These are phyloP conservation scores for Drosophila carrolli DNA, from an alignment of 1,140 invertebrate species.

Conservation along the genomic window DNA sequence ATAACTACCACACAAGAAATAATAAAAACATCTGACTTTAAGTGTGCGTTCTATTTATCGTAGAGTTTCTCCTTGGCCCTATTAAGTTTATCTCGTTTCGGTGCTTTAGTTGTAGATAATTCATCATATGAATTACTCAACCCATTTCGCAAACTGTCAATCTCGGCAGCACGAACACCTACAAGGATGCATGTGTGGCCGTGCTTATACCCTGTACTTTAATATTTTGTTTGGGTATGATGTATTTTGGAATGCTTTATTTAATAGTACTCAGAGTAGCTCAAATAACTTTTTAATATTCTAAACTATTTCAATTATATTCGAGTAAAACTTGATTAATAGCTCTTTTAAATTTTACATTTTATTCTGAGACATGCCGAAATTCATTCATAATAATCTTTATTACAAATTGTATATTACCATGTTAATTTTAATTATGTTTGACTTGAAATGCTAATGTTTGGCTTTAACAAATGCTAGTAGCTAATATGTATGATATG, in stretches of 20 bases:
- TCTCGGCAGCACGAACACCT: conserved; percentile 51
- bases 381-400: too few species aligned
- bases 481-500: not conserved
- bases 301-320: too few species aligned
- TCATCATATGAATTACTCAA: conserved; percentile 78
- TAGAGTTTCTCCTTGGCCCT: not conserved
- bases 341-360: too few species aligned
- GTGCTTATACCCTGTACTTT: conserved; percentile 6
- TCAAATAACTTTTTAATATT: too few species aligned
- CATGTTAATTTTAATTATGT: too few species aligned
- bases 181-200: conserved; percentile 15
- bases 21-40: conserved; percentile 6
- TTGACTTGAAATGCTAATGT: too few species aligned
- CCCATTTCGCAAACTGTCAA: conserved; percentile 76
- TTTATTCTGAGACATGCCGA: too few species aligned
- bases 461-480: too few species aligned
- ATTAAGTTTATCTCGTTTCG: conserved; percentile 26
- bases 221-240: not conserved
- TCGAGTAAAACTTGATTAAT: too few species aligned
- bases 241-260: not conserved
- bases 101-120: conserved; percentile 48
- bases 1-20: too few species aligned
- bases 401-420: too few species aligned
- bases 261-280: too few species aligned
- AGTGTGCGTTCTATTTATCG: conserved; percentile 9